phyloP scores from a whole-genome alignment of 2,888 invertebrate genomes.

The Zygaena filipendulae region DNA sequence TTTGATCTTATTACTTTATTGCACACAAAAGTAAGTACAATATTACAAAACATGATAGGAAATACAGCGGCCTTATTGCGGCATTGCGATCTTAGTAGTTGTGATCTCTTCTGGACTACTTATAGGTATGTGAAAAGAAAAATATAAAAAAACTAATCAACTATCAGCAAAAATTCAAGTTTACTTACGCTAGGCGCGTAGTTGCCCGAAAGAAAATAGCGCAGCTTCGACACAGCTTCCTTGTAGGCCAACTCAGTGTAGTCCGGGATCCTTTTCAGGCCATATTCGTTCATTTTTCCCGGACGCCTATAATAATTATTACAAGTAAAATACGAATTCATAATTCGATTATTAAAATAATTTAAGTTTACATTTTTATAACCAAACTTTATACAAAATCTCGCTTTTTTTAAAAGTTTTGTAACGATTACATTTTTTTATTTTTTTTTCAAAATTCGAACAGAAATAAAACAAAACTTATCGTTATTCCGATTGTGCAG shows the following conservation, averaged over 20 bases:
- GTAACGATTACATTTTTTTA: too few species aligned
- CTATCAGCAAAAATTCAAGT: conserved; percentile 1
- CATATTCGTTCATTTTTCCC: conserved; percentile 58
- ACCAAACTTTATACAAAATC: too few species aligned
- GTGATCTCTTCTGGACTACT: too few species aligned
- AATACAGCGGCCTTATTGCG: too few species aligned
- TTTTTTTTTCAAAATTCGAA: conserved; percentile 14
- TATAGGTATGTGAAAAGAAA: too few species aligned
- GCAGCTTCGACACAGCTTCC: conserved; percentile 83
- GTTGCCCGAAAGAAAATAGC: conserved; percentile 81
- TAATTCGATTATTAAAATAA: conserved; percentile 14
- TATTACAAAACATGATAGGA: too few species aligned
- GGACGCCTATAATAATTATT: conserved; percentile 56
- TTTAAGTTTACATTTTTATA: conserved; percentile 11
- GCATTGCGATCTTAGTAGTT: too few species aligned
- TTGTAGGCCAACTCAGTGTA: conserved; percentile 87
- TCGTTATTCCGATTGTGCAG: conserved; percentile 17
- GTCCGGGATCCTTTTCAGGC: conserved; percentile 73
- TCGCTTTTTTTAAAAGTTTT: too few species aligned
- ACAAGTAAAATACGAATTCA: conserved; percentile 37
- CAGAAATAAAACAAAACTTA: conserved; percentile 10
- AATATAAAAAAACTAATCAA: conserved; percentile 1
- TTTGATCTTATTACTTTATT: too few species aligned
- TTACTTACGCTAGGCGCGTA: conserved; percentile 71
- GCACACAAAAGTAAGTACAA: too few species aligned